Base-by-base conservation (phyloP, 2,797 vertebrate species). In the Buceros bicornis region DNA sequence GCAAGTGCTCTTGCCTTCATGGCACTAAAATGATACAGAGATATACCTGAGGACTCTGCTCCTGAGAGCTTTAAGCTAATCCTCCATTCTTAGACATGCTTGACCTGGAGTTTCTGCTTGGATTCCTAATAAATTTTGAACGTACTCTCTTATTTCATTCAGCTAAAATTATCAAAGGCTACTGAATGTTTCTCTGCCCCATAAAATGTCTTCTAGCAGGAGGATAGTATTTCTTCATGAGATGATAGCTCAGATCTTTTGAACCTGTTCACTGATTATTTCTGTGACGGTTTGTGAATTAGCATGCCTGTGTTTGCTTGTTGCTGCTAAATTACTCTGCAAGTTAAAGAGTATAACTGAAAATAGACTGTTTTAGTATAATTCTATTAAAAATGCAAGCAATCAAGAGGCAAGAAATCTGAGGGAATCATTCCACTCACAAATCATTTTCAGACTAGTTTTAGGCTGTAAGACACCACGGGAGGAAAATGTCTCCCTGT, bases 401-500 rank as follows among this genome's bases (percentile, higher is more conserved):
- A 89, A 61, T 50, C 31, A 28, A 73, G 67, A 82, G 48, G 18
- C 48, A 48, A 92, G 42, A 80, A 80, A 67, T 80, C 74, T 77
- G 43, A 58, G 84, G 73, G 43, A 92, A 72, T 84, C 25, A 4
- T 40, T 94, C 78, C 24, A 88, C 60, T 56, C 53, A 57, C 35
- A 77, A 70, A 74, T 50, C 12, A 26, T 90, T 87, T 71, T 90
- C 74, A 85, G 92, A 67, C 16, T 53, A n/a, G 43, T 64, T 95
- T 92, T 92, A 90, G 93, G 78, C 65, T 85, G 25, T 85, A 57
- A 89, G 40, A 74, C 18, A 90, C 16, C 72, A 22, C 18, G 67
- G 65, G 54, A 95, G 50, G 77, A 92, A 92, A 84, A 54, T 26
- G 33, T 97, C 86, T 95, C 91, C 57, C 70, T 73, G 20, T 77